Percentiles rank a stretch among this genome's conserved stretches.
Evolutionary conservation across 2,113 vertebrate genomes (phyloP).

Genomic region (Otis tarda): DNA sequence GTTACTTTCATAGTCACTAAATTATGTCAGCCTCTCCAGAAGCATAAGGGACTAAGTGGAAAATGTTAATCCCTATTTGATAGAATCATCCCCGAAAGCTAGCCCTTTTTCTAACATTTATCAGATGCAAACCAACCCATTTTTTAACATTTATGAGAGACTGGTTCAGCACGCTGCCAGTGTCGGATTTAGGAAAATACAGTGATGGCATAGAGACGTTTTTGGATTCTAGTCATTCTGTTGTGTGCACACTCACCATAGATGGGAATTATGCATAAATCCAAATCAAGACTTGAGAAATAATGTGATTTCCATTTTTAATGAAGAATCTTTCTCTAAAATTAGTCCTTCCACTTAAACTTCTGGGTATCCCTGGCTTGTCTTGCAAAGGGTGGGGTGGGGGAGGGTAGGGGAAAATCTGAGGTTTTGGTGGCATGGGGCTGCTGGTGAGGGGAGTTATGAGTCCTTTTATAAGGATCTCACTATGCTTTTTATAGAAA

Average conservation of each 20-base stretch:
- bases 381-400: neutral
- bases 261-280: neutral
- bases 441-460: neutral
- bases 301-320: neutral
- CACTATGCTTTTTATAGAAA: neutral
- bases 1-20: slow-evolving; percentile 43
- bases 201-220: neutral
- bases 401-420: neutral
- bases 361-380: neutral
- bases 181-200: neutral
- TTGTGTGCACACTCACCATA: neutral
- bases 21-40: slow-evolving; percentile 35
- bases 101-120: neutral
- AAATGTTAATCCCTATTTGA: slow-evolving; percentile 35
- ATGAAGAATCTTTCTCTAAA: neutral
- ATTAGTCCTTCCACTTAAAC: neutral
- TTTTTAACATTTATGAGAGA: slow-evolving; percentile 21
- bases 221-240: neutral
- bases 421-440: neutral
- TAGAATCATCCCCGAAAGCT: neutral
- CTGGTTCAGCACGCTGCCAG: neutral
- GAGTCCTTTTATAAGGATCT: neutral
- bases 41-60: neutral
- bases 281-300: neutral
- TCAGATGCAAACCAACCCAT: neutral